Evolutionary conservation across 2,888 invertebrate species (phyloP).

Genomic region (Pheosia tremula): DNA sequence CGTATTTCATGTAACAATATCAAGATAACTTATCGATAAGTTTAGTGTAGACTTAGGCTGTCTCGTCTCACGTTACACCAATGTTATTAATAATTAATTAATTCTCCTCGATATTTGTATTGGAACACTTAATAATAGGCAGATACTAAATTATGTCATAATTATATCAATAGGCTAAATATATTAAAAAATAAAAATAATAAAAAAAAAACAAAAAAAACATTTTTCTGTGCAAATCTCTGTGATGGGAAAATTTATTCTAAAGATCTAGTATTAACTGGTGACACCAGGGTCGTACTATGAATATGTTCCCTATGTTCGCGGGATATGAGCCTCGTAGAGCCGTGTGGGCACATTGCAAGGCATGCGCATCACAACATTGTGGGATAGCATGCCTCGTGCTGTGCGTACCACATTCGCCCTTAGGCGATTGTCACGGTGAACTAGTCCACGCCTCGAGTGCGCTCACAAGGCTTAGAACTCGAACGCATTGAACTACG

Average conservation of each 20-base stretch:
- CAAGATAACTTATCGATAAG: constrained; percentile 73
- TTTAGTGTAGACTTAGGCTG: constrained; percentile 74
- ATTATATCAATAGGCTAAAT: constrained; percentile 80
- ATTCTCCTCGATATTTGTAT: constrained; percentile 72
- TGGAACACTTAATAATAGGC: constrained; percentile 74
- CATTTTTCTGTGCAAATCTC: constrained; percentile 80
- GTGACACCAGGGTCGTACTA: constrained; percentile 63
- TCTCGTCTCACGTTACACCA: constrained; percentile 78
- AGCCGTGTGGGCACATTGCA: background rate
- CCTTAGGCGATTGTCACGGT: no score
- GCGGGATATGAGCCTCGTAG: constrained; percentile 14
- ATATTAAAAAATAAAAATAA: constrained; percentile 36
- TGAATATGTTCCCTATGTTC: constrained; percentile 44
- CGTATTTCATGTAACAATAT: constrained; percentile 74
- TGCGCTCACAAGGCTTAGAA: constrained; percentile 19
- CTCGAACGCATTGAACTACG: constrained; percentile 36
- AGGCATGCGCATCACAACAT: background rate
- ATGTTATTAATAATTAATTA: constrained; percentile 59
- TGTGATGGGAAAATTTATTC: constrained; percentile 82
- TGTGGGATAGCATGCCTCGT: no score
- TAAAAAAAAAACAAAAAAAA: constrained; percentile 38
- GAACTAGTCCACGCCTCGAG: background rate
- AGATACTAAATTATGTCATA: constrained; percentile 75
- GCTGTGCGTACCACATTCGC: no score
- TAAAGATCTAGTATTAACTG: constrained; percentile 82